Percentiles rank a stretch among this genome's conserved stretches.
Conservation (phyloP, 2,797 vertebrate genomes). For the Sebastes taczanowskii region DNA sequence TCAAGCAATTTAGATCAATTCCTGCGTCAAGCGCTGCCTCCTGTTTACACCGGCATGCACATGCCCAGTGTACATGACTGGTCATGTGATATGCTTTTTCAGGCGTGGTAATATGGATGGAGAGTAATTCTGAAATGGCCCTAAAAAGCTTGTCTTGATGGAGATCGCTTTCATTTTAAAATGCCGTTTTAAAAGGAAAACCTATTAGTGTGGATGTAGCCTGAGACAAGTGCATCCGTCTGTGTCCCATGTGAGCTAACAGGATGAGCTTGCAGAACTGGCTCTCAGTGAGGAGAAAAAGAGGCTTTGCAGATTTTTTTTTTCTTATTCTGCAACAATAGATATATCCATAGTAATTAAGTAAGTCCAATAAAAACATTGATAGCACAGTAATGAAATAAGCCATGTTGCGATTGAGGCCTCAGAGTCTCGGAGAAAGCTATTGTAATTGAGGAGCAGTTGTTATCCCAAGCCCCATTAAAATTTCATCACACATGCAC, state of each 20-base stretch:
- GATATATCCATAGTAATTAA: constrained; percentile 66
- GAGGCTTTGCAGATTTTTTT: constrained; percentile 11
- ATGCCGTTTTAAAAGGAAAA: background rate
- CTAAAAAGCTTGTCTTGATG: background rate
- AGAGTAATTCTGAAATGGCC: background rate
- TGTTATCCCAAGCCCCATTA: constrained; percentile 80
- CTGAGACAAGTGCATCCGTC: constrained; percentile 20
- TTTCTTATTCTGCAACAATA: constrained; percentile 51
- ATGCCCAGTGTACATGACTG: background rate
- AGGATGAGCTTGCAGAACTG: constrained; percentile 34
- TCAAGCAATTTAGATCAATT: too few relatives aligned
- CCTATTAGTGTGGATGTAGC: background rate
- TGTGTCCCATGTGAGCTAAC: constrained; percentile 11
- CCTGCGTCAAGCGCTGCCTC: background rate
- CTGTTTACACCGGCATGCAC: background rate
- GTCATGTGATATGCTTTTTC: background rate
- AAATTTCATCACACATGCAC: constrained; percentile 82
- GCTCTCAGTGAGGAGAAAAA: constrained; percentile 6
- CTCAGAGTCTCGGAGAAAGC: constrained; percentile 54
- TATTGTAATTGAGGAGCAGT: constrained; percentile 78
- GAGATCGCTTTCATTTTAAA: background rate
- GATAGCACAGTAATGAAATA: constrained; percentile 73
- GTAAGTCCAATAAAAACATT: constrained; percentile 63
- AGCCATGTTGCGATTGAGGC: constrained; percentile 60
- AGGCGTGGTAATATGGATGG: background rate